Evolutionary conservation across 2,888 invertebrate species (phyloP).

Genomic region (Liopterus haemorrhoidalis): DNA sequence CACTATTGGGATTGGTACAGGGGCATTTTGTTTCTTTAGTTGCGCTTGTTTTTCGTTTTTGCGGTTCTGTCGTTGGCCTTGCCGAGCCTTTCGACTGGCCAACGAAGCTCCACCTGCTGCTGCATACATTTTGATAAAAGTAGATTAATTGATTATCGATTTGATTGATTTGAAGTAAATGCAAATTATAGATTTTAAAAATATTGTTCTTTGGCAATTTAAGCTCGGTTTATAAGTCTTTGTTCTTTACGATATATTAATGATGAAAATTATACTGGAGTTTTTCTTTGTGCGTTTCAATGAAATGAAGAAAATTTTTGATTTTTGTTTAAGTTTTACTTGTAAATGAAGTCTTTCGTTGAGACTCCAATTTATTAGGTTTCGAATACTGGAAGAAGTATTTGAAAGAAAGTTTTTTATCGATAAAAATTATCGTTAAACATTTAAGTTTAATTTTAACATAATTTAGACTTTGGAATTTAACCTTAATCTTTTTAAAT

Average conservation of each 20-base stretch:
- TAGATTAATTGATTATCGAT: too few relatives aligned
- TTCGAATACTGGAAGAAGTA: too few relatives aligned
- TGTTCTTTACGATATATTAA: too few relatives aligned
- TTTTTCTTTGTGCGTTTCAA: slow-evolving; percentile 17
- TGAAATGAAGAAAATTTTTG: too few relatives aligned
- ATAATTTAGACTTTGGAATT: slow-evolving; percentile 28
- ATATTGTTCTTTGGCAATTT: slow-evolving; percentile 18
- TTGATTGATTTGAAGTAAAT: neutral
- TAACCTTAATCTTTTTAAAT: slow-evolving; percentile 20
- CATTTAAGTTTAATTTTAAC: slow-evolving; percentile 31
- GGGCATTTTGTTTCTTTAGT: slow-evolving; percentile 23
- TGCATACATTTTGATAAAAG: slow-evolving; percentile 81
- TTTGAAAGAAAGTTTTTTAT: too few relatives aligned
- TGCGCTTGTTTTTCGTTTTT: slow-evolving; percentile 37
- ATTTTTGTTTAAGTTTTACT: too few relatives aligned
- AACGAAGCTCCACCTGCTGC: slow-evolving; percentile 84
- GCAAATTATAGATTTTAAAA: slow-evolving; percentile 11
- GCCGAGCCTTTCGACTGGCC: slow-evolving; percentile 72
- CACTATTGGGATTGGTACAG: slow-evolving; percentile 51
- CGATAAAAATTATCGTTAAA: slow-evolving; percentile 14
- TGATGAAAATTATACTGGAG: too few relatives aligned
- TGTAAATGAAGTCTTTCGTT: too few relatives aligned
- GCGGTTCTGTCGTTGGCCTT: slow-evolving; percentile 50
- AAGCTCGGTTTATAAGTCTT: slow-evolving; percentile 19
- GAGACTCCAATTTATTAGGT: too few relatives aligned